phyloP scores from a whole-genome alignment of 1,140 invertebrate genomes.

The Lucilia sericata region DNA sequence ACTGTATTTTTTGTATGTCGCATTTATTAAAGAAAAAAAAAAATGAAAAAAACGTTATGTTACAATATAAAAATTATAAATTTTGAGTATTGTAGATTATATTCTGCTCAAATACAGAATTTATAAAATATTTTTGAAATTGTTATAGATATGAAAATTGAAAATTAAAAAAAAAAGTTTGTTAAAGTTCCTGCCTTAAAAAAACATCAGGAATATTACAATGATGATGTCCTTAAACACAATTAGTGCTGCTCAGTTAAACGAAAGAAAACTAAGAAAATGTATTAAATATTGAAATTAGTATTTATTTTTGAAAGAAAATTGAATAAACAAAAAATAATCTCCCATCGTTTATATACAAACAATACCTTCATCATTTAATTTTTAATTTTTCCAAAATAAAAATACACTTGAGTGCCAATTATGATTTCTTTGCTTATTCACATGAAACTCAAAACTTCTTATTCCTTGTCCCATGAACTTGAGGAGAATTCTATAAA shows the following conservation, averaged over 20 bases:
- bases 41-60: slow-evolving; percentile 1
- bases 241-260: slow-evolving; percentile 30
- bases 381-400: background rate
- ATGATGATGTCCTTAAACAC: slow-evolving; percentile 26
- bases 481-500: background rate
- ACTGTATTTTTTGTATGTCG: slow-evolving; percentile 22
- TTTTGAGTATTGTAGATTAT: slow-evolving; percentile 28
- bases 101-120: slow-evolving; percentile 33
- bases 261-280: slow-evolving; percentile 13
- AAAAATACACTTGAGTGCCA: slow-evolving; percentile 28
- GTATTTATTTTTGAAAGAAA: slow-evolving; percentile 2
- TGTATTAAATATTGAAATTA: slow-evolving; percentile 22
- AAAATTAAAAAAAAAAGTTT: slow-evolving; percentile 26
- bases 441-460: background rate
- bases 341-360: background rate
- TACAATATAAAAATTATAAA: slow-evolving; percentile 28
- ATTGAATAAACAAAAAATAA: slow-evolving; percentile 14
- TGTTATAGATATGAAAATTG: slow-evolving; percentile 26
- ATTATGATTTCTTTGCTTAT: slow-evolving; percentile 37
- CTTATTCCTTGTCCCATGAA: background rate
- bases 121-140: slow-evolving; percentile 35
- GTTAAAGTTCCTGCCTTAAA: slow-evolving; percentile 38
- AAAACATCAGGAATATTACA: slow-evolving; percentile 32
- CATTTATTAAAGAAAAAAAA: slow-evolving; percentile 16
- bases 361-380: background rate